Evolutionary conservation across 2,113 vertebrate species (phyloP).

Genomic region (Catharus bicknelli): DNA sequence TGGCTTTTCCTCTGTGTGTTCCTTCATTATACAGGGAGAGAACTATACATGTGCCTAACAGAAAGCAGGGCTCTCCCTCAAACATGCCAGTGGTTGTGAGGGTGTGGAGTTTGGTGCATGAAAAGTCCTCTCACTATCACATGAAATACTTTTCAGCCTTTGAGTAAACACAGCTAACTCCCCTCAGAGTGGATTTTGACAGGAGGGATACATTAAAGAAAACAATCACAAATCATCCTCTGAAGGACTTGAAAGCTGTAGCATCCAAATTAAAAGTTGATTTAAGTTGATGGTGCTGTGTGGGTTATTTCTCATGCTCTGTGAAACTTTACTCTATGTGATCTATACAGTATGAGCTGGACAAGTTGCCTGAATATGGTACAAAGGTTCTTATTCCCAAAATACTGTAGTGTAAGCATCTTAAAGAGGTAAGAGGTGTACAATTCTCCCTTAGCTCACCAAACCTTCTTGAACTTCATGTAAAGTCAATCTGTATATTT

Average conservation of each 20-base stretch:
- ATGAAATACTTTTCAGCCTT: background rate
- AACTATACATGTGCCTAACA: background rate
- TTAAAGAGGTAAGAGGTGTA: background rate
- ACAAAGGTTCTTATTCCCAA: constrained; percentile 32
- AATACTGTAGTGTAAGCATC: background rate
- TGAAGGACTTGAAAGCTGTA: background rate
- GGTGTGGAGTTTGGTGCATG: background rate
- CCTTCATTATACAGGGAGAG: background rate
- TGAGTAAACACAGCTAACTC: constrained; percentile 15
- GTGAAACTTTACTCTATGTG: background rate
- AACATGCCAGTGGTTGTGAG: background rate
- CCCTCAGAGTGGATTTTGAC: constrained; percentile 18
- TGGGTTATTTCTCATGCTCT: constrained; percentile 1
- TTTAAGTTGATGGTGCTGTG: background rate
- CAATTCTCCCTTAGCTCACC: background rate
- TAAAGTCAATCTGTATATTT: constrained; percentile 31
- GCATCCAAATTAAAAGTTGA: background rate
- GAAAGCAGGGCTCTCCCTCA: background rate
- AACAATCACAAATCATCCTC: constrained; percentile 2
- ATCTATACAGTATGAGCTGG: background rate
- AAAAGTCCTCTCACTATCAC: background rate
- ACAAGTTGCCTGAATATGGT: constrained; percentile 1
- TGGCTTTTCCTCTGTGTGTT: background rate
- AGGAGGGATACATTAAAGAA: constrained; percentile 42
- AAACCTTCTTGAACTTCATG: constrained; percentile 13